phyloP scores from a whole-genome alignment of 2,888 invertebrate genomes.

The Neoitamus cyanurus region DNA sequence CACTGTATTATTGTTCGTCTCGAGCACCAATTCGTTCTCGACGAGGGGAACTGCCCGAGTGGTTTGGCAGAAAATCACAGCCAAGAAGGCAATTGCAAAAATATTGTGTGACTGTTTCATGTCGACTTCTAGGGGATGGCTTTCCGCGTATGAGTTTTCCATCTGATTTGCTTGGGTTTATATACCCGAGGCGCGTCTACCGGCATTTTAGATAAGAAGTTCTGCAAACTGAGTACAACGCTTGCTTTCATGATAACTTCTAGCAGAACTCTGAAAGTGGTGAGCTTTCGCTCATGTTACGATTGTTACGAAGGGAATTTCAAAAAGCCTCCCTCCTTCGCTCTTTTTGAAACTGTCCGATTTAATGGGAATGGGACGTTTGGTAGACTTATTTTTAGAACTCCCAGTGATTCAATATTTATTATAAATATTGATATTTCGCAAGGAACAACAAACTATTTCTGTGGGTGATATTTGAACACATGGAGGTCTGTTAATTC shows the following conservation, averaged over 20 bases:
- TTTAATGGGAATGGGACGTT: neutral
- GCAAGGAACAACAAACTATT: neutral
- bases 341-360: neutral
- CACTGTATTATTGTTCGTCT: neutral
- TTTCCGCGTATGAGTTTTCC: neutral
- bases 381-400: neutral
- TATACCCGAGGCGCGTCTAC: neutral
- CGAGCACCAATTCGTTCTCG: neutral
- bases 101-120: neutral
- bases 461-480: neutral
- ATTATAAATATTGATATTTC: neutral
- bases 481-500: too few relatives aligned
- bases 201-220: neutral
- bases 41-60: neutral
- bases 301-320: neutral
- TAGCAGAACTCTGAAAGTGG: neutral
- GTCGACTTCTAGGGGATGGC: neutral
- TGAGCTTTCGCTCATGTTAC: neutral
- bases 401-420: neutral
- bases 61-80: neutral
- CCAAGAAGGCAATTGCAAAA: neutral
- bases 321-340: too few relatives aligned
- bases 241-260: neutral
- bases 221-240: neutral
- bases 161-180: neutral